Evolutionary conservation across 1,140 invertebrate species (phyloP), one percentile per base, ranked within the genome.

Genomic region (Drosophila nannoptera): DNA sequence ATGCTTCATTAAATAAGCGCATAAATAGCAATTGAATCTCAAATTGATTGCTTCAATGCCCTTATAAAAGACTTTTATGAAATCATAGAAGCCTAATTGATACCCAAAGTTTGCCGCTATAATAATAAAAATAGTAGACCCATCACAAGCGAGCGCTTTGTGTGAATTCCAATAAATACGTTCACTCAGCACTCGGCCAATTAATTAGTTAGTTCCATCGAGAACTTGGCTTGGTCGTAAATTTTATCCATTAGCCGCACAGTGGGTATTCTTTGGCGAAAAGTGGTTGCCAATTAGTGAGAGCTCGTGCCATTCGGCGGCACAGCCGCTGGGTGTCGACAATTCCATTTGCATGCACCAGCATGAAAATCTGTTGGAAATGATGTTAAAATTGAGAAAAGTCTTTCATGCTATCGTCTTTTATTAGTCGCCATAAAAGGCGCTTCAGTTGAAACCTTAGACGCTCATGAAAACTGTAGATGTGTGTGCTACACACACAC

Each of bases 271-370:
- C 81, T 14, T 72, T 49, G 61, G 49, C 73, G 73, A 75, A 81
- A 84, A 86, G 81, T 86, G 77, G 49, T 58, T 82, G 64, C 77
- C 81, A 87, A 86, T 86, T 86, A 86, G 74, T 73, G 73, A 53
- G 69, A 72, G 45, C 63, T 75, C 60, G 63, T 63, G 69, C 58
- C 50, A 32, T 22, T 22, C 22, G 22, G 29, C 9, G 5, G 45
- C 22, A 9, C 31, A 38, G 7, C 14, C 16, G 40, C 9, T 59
- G 35, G 9, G 5, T n/a, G 9, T 52, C 12, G 35, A 35, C 42
- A 38, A 35, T 68, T 12, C 42, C 66, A 81, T 82, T 77, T 81
- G 75, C 81, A 84, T 82, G 74, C 46, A 49, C 38, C 54, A 14
- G 33, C 50, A 29, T 7, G 45, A 29, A 46, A 46, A 46, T 46